Base-by-base conservation (phyloP, 2,113 vertebrate genomes). In the Arvicanthis niloticus region DNA sequence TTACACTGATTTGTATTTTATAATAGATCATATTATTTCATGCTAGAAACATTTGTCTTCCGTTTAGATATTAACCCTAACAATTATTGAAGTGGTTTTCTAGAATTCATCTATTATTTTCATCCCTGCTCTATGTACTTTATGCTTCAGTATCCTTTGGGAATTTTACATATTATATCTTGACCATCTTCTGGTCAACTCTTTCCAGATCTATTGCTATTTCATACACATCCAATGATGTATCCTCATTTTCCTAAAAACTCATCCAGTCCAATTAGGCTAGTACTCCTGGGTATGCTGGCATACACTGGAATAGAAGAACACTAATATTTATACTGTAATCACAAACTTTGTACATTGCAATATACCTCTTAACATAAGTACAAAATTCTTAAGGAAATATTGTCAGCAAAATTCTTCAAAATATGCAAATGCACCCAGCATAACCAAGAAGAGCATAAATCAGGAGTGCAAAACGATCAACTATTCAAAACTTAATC, bases 401-500 rank as follows among this genome's bases (percentile, higher is more conserved):
- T 56, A 82, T 29, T 16, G 19, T 60, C 34, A 40, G 53, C 56
- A 26, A 60, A 60, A 82, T 40, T 58, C 58, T 60, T 60, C 53
- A 60, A 82, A 40, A 82, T 40, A 60, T 82, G 62, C 21, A 85
- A 81, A 86, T 51, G 12, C 40, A 82, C 72, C 17, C 7, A 73
- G 60, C 0, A 67, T 65, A 77, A 88, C 1, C 68, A 85, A 82
- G 4, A 15, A 88, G 51, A 29, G 26, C 34, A 76, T 65, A 53
- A 24, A 78, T 16, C 8, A 58, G 8, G 34, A 92, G 56, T 73
- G 31, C 22, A 76, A 90, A 53, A 53, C n/a, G 31, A 31, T 45
- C 82, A 92, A 90, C 76, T 67, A 80, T 68, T 81, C 21, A 81
- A 76, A 95, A 76, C 21, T 24, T 40, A 94, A 70, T 75, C 58